Evolutionary conservation across 2,888 invertebrate species (phyloP), one percentile per base, ranked within the genome.

Genomic region (Drosophila hamatofila): DNA sequence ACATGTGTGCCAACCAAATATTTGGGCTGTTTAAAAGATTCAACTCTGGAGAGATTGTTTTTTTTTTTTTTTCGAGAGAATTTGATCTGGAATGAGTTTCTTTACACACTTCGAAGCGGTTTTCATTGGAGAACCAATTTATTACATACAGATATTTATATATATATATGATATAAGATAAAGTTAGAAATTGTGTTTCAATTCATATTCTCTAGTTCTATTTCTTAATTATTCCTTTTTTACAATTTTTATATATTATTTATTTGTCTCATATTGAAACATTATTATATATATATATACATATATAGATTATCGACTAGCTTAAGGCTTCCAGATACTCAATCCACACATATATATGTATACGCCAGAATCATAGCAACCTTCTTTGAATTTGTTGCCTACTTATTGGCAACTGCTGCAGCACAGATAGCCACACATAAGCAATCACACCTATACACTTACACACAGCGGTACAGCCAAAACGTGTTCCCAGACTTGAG

Each of bases 341-440:
- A 3, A 21, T 12, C 14, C 6, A 30, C 9, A 4, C 12, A 7
- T 18, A 23, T 30, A 30, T 7, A 4, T 11, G 5, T 18, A 23
- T 30, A 30, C 23, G 48, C 23, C 41, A 16, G n/a, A 5, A 51
- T 30, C 39, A 25, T 21, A 18, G 23, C 49, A 23, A 35, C 3
- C 35, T 18, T n/a, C 57, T 54, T 58, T 55, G 64, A 39, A 64
- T 55, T 59, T 51, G 61, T 54, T 70, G 70, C 56, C 55, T 57
- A 52, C 52, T 65, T 61, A 23, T 23, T 35, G 64, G 56, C 60
- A 33, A 14, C 46, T 62, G 58, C 25, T 72, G 58, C 73, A 56
- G 12, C 12, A 21, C 3, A 44, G 3, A 2, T 14, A 7, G 6
- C 2, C 11, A n/a, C 56, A 48, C n/a, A 52, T 35, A 55, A 16